Conservation (phyloP, 2,888 invertebrate genomes). For the Graphium colonna region DNA sequence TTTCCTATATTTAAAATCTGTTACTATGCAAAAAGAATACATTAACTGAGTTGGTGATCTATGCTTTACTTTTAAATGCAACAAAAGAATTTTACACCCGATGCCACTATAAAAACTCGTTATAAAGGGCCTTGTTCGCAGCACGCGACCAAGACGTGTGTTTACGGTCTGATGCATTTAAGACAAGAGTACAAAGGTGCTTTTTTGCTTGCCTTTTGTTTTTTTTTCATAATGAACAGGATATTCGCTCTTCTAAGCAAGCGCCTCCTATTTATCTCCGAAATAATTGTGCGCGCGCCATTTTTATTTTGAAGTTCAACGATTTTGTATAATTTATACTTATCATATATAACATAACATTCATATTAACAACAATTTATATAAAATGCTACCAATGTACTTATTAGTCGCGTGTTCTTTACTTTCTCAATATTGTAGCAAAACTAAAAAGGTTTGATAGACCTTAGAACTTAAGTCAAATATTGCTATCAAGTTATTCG, state of each 20-base stretch:
- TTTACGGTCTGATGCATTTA: conserved; percentile 27
- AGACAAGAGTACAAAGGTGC: conserved; percentile 27
- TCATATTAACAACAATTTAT: too few relatives aligned
- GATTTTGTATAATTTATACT: too few relatives aligned
- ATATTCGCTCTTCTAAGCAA: conserved; percentile 29
- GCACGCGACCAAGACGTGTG: conserved; percentile 26
- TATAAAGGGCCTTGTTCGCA: conserved; percentile 15
- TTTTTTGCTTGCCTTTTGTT: conserved; percentile 12
- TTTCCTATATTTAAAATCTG: too few relatives aligned
- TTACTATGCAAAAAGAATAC: too few relatives aligned
- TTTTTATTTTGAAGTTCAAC: conserved; percentile 10
- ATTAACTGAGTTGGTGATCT: not conserved
- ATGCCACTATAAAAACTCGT: conserved; percentile 17
- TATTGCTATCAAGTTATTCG: too few relatives aligned
- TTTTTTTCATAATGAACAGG: conserved; percentile 30
- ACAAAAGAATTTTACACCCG: conserved; percentile 9
- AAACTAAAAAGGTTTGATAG: too few relatives aligned
- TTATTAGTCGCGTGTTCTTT: too few relatives aligned
- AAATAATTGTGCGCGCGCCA: conserved; percentile 13
- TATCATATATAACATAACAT: too few relatives aligned
- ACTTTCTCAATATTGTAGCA: too few relatives aligned
- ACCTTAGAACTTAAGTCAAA: too few relatives aligned
- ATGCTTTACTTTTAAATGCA: not conserved
- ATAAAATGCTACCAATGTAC: too few relatives aligned
- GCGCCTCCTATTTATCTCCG: conserved; percentile 26